Conservation (phyloP, 2,888 invertebrate species). For the Pristionchus fissidentatus region DNA sequence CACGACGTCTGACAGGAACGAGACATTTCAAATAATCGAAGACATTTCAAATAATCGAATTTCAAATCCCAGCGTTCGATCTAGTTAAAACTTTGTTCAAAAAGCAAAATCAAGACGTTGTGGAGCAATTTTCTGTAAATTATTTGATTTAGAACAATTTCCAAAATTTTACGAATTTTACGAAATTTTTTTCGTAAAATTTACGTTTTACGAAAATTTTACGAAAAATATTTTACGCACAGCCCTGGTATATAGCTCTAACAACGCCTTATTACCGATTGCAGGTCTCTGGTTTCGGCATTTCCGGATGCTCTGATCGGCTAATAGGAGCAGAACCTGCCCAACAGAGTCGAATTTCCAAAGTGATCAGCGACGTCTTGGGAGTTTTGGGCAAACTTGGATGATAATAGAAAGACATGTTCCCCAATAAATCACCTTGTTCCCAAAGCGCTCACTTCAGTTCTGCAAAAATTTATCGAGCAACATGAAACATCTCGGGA, state of each 20-base stretch:
- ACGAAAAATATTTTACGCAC: background rate
- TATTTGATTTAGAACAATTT: too few species aligned
- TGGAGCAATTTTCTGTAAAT: too few species aligned
- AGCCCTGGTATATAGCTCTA: background rate
- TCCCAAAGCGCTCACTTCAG: background rate
- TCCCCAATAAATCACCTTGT: background rate
- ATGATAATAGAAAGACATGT: background rate
- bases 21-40: too few species aligned
- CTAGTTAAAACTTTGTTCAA: too few species aligned
- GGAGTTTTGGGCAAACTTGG: background rate
- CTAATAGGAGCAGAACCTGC: background rate
- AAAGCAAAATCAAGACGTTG: too few species aligned
- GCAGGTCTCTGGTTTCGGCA: constrained; percentile 11
- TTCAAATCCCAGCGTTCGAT: too few species aligned
- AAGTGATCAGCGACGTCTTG: background rate
- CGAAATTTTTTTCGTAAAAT: too few species aligned
- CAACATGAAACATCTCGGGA: background rate
- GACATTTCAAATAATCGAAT: too few species aligned
- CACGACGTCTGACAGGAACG: too few species aligned
- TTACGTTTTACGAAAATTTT: too few species aligned
- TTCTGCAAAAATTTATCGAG: constrained; percentile 6
- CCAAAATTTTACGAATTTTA: too few species aligned
- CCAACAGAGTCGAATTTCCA: background rate
- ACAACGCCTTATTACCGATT: background rate
- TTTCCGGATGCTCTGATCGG: constrained; percentile 12